phyloP scores from a whole-genome alignment of 2,888 invertebrate species.

The Timandra comae region DNA sequence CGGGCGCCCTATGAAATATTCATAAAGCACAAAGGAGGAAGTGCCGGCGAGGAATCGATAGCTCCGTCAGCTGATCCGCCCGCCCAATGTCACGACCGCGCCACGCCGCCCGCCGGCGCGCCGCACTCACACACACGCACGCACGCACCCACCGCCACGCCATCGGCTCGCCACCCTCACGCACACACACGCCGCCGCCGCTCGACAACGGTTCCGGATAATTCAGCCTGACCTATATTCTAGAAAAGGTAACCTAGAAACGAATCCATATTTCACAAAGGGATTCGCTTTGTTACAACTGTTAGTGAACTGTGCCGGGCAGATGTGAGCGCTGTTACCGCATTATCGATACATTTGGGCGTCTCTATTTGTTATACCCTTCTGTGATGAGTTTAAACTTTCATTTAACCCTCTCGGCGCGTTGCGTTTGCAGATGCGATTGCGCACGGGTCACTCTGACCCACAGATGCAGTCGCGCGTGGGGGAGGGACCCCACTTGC shows the following conservation, averaged over 20 bases:
- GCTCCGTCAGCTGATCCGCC: slow-evolving; percentile 64
- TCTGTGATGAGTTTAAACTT: slow-evolving; percentile 4
- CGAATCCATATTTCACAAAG: too few species aligned
- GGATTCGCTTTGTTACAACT: slow-evolving; percentile 3
- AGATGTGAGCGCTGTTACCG: slow-evolving; percentile 7
- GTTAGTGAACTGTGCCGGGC: slow-evolving; percentile 1
- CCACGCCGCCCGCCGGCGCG: slow-evolving; percentile 25
- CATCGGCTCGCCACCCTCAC: slow-evolving; percentile 31
- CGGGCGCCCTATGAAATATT: slow-evolving; percentile 55
- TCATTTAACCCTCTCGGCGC: slow-evolving; percentile 13
- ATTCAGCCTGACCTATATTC: slow-evolving; percentile 13
- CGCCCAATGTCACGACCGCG: slow-evolving; percentile 71
- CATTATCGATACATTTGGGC: slow-evolving; percentile 11
- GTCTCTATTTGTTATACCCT: too few species aligned
- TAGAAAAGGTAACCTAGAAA: slow-evolving; percentile 5
- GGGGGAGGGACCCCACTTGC: slow-evolving; percentile 35
- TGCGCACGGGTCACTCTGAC: slow-evolving; percentile 19
- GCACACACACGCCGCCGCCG: slow-evolving; percentile 14
- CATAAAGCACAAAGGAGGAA: slow-evolving; percentile 65
- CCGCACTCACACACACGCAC: slow-evolving; percentile 23
- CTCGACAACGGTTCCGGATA: slow-evolving; percentile 14
- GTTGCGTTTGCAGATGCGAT: slow-evolving; percentile 16
- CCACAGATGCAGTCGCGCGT: slow-evolving; percentile 32
- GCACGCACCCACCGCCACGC: slow-evolving; percentile 24
- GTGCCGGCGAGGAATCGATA: slow-evolving; percentile 58